phyloP scores from a whole-genome alignment of 2,888 invertebrate genomes.

The Phortica okadai region DNA sequence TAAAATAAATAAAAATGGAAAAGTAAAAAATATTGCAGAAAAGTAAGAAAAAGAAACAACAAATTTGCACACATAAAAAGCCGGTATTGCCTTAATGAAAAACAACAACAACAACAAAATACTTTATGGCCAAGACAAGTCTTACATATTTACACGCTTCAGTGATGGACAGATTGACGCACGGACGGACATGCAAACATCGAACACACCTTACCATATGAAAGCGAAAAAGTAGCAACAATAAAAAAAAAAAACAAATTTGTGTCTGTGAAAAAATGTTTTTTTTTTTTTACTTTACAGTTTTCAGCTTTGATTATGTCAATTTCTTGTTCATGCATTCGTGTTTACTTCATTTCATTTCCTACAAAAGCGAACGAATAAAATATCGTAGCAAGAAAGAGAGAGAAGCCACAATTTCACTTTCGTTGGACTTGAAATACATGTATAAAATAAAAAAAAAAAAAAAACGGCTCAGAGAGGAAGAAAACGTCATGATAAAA shows the following conservation, averaged over 20 bases:
- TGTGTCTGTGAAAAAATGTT: constrained; percentile 50
- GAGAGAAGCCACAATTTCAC: constrained; percentile 59
- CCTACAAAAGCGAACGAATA: constrained; percentile 44
- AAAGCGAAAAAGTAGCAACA: constrained; percentile 33
- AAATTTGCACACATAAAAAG: constrained; percentile 55
- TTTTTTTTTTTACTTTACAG: too few relatives aligned
- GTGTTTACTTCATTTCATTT: constrained; percentile 65
- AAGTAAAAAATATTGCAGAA: constrained; percentile 52
- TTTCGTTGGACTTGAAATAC: constrained; percentile 70
- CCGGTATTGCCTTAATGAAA: constrained; percentile 50
- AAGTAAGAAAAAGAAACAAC: constrained; percentile 57
- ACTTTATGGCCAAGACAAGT: constrained; percentile 23
- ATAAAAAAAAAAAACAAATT: constrained; percentile 36
- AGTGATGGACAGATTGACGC: constrained; percentile 44
- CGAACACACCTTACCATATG: constrained; percentile 53
- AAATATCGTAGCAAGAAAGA: constrained; percentile 32
- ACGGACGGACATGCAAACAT: constrained; percentile 24
- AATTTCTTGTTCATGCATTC: constrained; percentile 60
- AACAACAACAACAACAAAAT: constrained; percentile 7
- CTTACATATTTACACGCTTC: constrained; percentile 71
- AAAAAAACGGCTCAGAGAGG: constrained; percentile 36
- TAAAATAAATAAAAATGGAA: constrained; percentile 36
- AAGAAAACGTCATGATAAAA: constrained; percentile 17
- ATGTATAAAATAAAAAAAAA: constrained; percentile 47
- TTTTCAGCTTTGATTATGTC: constrained; percentile 63